These are phyloP conservation scores for Heliconius nattereri DNA, from an alignment of 1,140 invertebrate species.

Conservation along the genomic window DNA sequence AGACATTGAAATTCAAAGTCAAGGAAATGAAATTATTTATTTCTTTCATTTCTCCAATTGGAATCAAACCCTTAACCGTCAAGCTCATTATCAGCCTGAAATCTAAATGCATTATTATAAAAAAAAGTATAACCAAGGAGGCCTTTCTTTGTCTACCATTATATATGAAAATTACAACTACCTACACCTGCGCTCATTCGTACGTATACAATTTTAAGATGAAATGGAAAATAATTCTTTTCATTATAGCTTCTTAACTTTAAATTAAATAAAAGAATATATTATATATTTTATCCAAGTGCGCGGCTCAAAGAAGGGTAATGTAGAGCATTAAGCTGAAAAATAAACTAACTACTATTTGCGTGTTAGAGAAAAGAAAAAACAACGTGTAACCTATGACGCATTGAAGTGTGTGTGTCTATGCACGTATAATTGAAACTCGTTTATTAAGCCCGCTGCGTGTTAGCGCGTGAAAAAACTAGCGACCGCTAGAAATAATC, in stretches of 20 bases:
- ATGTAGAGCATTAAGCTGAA: too few species aligned
- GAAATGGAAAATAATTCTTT: conserved; percentile 65
- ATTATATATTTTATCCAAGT: too few species aligned
- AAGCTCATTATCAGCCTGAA: too few species aligned
- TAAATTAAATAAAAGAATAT: background rate
- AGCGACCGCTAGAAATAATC: conserved; percentile 54
- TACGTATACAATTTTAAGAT: conserved; percentile 69
- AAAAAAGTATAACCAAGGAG: conserved; percentile 30
- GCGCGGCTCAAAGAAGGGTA: too few species aligned
- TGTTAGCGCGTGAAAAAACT: conserved; percentile 53
- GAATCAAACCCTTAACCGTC: too few species aligned
- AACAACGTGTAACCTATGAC: background rate
- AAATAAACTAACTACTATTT: background rate
- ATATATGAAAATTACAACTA: conserved; percentile 70
- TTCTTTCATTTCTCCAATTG: too few species aligned
- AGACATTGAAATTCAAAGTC: too few species aligned
- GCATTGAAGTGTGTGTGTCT: background rate
- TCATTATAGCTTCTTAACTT: conserved; percentile 25
- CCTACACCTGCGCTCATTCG: conserved; percentile 68
- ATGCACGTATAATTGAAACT: background rate
- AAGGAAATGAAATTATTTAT: too few species aligned
- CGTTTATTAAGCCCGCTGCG: conserved; percentile 33
- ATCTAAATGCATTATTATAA: conserved; percentile 21
- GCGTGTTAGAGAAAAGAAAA: background rate
- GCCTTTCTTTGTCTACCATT: conserved; percentile 71